Conservation (phyloP, 2,888 invertebrate genomes). For the Graphium colonna region DNA sequence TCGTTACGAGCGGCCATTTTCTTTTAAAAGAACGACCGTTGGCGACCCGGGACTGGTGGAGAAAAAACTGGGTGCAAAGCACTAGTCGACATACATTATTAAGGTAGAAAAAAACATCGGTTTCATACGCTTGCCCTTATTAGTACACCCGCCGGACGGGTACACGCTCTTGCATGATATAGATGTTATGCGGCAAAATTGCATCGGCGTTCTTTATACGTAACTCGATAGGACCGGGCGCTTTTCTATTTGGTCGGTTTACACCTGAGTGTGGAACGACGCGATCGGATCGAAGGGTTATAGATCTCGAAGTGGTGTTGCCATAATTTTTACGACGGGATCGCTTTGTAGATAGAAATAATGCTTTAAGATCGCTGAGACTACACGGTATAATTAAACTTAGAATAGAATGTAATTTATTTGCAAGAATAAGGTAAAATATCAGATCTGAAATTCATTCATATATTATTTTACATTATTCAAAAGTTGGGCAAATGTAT, state of each 20-base stretch:
- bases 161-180: conserved; percentile 46
- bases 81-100: conserved; percentile 47
- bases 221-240: conserved; percentile 6
- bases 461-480: too few species aligned
- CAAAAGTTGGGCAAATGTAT: too few species aligned
- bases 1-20: background rate
- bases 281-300: conserved; percentile 10
- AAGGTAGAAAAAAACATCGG: conserved; percentile 52
- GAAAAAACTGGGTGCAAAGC: conserved; percentile 55
- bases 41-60: conserved; percentile 30
- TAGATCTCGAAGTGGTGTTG: background rate
- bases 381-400: too few species aligned
- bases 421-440: too few species aligned
- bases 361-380: too few species aligned
- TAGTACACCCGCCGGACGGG: conserved; percentile 46
- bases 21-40: conserved; percentile 15
- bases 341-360: background rate
- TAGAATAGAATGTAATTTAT: too few species aligned
- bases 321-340: background rate
- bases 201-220: conserved; percentile 16
- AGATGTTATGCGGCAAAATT: conserved; percentile 31
- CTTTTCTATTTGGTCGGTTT: conserved; percentile 26
- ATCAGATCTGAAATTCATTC: too few species aligned
- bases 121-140: conserved; percentile 66
- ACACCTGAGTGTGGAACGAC: conserved; percentile 18